phyloP scores from a whole-genome alignment of 2,797 vertebrate species.

The Squalus acanthias region DNA sequence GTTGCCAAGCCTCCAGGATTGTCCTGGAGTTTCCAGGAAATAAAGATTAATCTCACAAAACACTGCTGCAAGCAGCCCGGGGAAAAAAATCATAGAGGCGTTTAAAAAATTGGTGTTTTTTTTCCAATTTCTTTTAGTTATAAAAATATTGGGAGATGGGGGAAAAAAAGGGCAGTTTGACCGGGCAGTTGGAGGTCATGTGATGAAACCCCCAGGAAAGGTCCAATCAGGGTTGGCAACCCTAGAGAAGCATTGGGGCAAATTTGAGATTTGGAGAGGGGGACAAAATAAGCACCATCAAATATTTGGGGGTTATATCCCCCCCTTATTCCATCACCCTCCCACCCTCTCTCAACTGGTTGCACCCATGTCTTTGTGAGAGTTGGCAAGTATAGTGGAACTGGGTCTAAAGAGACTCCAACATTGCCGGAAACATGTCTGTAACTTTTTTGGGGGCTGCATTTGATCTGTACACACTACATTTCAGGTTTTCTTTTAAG shows the following conservation, averaged over 20 bases:
- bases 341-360: not conserved
- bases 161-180: not conserved
- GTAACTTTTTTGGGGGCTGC: not conserved
- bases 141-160: not conserved
- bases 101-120: not conserved
- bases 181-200: not conserved
- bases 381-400: not conserved
- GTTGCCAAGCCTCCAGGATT: not conserved
- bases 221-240: not conserved
- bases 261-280: not conserved
- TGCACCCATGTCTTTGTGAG: not conserved
- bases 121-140: not conserved
- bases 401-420: not conserved
- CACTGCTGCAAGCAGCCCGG: not conserved
- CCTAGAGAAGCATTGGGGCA: not conserved
- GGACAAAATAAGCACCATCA: not conserved
- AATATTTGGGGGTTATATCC: not conserved
- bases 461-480: not conserved
- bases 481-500: not conserved
- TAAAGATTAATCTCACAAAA: not conserved
- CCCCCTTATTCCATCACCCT: not conserved
- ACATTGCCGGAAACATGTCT: slow-evolving; percentile 14
- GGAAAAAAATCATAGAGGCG: not conserved
- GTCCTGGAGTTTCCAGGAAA: not conserved
- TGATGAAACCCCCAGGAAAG: not conserved